A percentile compares a stretch with the other conserved stretches of the same genome.
Evolutionary conservation across 1,140 invertebrate species (phyloP).

Genomic region (Philotrypesis tridentata): DNA sequence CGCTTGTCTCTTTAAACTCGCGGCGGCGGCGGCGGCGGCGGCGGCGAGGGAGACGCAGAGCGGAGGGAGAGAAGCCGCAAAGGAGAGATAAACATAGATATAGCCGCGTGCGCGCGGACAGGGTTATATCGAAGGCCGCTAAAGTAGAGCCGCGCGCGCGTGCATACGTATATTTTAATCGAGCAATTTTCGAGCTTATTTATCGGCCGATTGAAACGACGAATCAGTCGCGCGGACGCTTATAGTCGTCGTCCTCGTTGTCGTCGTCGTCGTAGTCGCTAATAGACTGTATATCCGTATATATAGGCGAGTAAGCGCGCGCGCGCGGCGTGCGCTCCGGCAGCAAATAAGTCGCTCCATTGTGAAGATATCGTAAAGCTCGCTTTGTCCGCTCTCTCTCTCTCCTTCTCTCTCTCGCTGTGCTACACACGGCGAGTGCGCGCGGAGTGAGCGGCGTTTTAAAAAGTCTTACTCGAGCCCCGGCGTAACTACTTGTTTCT

Average conservation of each 20-base stretch:
- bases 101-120: too few species aligned
- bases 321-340: not conserved
- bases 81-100: too few species aligned
- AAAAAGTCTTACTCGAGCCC: conserved; percentile 44
- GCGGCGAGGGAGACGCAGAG: too few species aligned
- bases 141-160: too few species aligned
- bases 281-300: not conserved
- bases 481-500: conserved; percentile 42
- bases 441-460: conserved; percentile 50
- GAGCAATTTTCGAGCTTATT: too few species aligned
- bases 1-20: not conserved
- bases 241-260: too few species aligned
- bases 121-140: too few species aligned
- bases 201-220: not conserved
- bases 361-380: not conserved
- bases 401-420: not conserved
- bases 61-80: too few species aligned
- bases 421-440: not conserved
- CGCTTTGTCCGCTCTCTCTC: not conserved
- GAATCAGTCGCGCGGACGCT: too few species aligned
- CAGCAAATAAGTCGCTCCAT: not conserved
- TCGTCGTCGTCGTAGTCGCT: not conserved
- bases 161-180: not conserved
- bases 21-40: too few species aligned
- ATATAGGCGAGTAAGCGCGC: too few species aligned